Evolutionary conservation across 2,888 invertebrate species (phyloP), one percentile per base, ranked within the genome.

Genomic region (Lampropteryx suffumata): DNA sequence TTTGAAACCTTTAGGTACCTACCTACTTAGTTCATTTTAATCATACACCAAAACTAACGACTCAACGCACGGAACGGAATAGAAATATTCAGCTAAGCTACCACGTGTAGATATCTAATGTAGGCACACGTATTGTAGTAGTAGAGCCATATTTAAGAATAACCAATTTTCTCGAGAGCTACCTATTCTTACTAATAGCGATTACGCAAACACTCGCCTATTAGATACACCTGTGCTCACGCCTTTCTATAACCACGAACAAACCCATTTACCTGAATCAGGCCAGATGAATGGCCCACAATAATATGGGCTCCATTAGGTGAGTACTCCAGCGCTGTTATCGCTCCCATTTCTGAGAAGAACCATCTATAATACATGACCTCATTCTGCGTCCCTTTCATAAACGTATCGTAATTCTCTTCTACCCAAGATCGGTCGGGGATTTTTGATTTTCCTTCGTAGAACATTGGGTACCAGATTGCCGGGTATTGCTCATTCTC

Each of bases 211-310:
- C 37, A 29, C 44, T 36, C 34, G 45, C 26, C 33, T 29, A 45
- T 30, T 35, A 35, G 30, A 35, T 3, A 27, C 36, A 43, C 48
- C 42, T 50, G 37, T 8, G 37, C 33, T n/a, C 27, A 11, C 28
- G 13, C 43, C 13, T 26, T 27, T 50, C 13, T 14, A 41, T 34
- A 29, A 32, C 29, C 30, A 48, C 24, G 39, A 39, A 39, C 37
- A 33, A 40, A 27, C 8, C 26, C 46, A 40, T 40, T 45, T 69
- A 90, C 92, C 87, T 92, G 91, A 59, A 92, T 87, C 51, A 79
- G 62, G 32, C 92, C 92, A 5, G 87, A 80, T 17, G 91, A 86
- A 70, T 89, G 90, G 7, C 84, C 83, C 17, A 82, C 79, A 35
- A 87, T 79, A 64, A 92, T 69, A 55, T 82, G 63, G 37, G 74